Conservation (phyloP, 2,797 vertebrate species). For the Propithecus perrieri region DNA sequence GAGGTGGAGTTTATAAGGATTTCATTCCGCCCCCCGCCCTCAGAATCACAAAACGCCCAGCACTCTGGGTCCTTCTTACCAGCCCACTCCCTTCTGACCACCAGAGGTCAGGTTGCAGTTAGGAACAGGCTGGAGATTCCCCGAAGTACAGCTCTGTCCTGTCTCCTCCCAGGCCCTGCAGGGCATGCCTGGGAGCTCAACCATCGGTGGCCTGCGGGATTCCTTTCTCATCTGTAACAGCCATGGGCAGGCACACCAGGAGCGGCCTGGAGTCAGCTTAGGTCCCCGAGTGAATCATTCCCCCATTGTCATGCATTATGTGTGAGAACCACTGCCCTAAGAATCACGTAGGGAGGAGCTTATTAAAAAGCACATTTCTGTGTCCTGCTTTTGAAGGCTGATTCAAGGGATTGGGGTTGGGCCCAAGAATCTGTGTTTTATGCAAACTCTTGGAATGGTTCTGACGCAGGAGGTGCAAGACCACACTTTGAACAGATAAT, state of each 20-base stretch:
- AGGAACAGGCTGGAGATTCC: background rate
- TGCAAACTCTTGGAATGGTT: background rate
- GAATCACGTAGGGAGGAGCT: background rate
- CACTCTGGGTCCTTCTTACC: background rate
- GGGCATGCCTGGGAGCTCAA: background rate
- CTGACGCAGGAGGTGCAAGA: background rate
- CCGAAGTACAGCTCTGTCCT: rapidly evolving
- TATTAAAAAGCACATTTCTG: background rate
- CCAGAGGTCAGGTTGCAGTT: slow-evolving; percentile 65
- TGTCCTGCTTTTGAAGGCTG: background rate
- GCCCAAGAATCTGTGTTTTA: background rate
- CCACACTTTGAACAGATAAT: background rate
- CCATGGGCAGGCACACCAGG: background rate
- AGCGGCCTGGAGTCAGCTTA: background rate
- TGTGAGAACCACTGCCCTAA: background rate
- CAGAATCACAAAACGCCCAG: background rate
- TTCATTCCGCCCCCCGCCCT: background rate
- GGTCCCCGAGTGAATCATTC: background rate
- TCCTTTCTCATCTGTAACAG: background rate
- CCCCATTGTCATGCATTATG: background rate
- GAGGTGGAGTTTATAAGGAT: background rate
- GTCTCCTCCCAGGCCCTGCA: too few species aligned
- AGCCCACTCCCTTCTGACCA: background rate
- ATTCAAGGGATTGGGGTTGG: background rate
- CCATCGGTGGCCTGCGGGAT: background rate